These are phyloP conservation scores for Drosophila asahinai DNA, from an alignment of 1,140 invertebrate genomes.

Conservation along the genomic window DNA sequence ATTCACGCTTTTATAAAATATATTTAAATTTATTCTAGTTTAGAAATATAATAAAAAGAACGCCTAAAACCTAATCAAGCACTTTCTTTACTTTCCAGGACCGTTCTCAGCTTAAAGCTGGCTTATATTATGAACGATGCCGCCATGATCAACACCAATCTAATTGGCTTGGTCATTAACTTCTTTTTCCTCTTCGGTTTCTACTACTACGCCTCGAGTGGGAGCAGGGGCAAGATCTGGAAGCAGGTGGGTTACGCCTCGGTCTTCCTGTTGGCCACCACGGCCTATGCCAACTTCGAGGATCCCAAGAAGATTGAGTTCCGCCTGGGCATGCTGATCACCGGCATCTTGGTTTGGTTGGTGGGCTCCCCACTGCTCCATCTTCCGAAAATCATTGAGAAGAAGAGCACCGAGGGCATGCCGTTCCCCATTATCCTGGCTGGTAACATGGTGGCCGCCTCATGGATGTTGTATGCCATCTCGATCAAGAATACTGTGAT, in stretches of 20 bases:
- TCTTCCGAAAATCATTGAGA: constrained; percentile 90
- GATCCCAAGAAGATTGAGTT: constrained; percentile 88
- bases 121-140: constrained; percentile 89
- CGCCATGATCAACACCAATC: constrained; percentile 91
- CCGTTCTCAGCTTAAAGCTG: constrained; percentile 90
- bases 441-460: constrained; percentile 90
- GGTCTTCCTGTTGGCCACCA: constrained; percentile 86
- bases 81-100: constrained; percentile 85
- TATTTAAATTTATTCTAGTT: no score
- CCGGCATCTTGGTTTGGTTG: constrained; percentile 88
- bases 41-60: no score
- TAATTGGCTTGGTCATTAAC: constrained; percentile 89
- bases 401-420: constrained; percentile 91
- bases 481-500: constrained; percentile 92
- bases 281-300: constrained; percentile 89
- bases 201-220: constrained; percentile 87
- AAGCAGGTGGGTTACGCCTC: constrained; percentile 86
- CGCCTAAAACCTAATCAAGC: neutral
- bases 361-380: constrained; percentile 90
- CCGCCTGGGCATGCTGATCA: constrained; percentile 90
- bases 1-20: no score
- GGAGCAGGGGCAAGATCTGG: constrained; percentile 87
- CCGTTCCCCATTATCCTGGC: constrained; percentile 93
- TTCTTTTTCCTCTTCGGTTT: constrained; percentile 88
- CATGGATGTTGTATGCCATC: constrained; percentile 93